Conservation (phyloP, 2,888 invertebrate species). For the Cephus sareptanus region DNA sequence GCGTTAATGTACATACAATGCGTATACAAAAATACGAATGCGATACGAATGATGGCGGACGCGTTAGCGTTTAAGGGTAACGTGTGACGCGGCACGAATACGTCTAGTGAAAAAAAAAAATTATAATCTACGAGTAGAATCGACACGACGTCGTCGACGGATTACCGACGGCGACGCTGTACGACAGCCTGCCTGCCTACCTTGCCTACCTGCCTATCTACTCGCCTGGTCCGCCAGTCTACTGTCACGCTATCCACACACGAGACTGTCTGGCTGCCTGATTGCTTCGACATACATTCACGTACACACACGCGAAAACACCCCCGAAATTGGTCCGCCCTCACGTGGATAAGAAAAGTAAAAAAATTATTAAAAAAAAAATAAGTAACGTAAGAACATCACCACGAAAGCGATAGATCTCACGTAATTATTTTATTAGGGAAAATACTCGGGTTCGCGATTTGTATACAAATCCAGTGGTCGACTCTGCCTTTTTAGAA, state of each 20-base stretch:
- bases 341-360: neutral
- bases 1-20: slow-evolving; percentile 12
- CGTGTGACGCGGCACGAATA: neutral
- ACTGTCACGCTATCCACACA: neutral
- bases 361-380: neutral
- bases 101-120: neutral
- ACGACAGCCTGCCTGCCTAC: neutral
- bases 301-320: neutral
- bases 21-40: slow-evolving; percentile 37
- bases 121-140: neutral
- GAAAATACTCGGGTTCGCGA: neutral
- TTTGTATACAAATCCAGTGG: neutral
- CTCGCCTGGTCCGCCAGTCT: neutral
- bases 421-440: neutral
- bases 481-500: neutral
- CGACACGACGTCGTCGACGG: neutral
- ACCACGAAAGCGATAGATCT: too few relatives aligned
- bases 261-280: neutral
- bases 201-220: neutral
- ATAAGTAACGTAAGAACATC: neutral
- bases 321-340: neutral
- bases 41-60: slow-evolving; percentile 28
- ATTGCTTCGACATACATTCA: neutral
- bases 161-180: neutral
- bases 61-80: neutral